phyloP scores from a whole-genome alignment of 1,140 invertebrate genomes.

The Centruroides vittatus region DNA sequence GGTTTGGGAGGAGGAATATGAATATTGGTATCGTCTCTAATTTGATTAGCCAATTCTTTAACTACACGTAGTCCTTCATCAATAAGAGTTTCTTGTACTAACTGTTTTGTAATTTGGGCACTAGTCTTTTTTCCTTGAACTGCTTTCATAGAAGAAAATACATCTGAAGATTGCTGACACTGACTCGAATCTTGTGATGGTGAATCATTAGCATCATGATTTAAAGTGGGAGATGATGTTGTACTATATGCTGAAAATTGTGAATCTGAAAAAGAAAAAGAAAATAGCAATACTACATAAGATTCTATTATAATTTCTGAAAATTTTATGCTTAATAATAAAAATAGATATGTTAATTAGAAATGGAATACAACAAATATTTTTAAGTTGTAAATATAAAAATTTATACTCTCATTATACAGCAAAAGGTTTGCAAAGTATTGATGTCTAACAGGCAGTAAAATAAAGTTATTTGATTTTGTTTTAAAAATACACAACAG shows the following conservation, averaged over 20 bases:
- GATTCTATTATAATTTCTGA: not conserved
- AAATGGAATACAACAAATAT: no score
- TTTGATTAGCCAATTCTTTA: constrained; percentile 23
- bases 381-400: no score
- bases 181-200: constrained; percentile 16
- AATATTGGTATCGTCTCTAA: constrained; percentile 9
- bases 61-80: constrained; percentile 28
- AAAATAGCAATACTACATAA: not conserved
- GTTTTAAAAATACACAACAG: no score
- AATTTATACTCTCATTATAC: no score
- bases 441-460: no score
- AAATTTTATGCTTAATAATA: not conserved
- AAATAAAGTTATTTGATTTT: no score
- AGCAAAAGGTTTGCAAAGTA: no score
- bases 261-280: constrained; percentile 34
- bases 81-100: constrained; percentile 27
- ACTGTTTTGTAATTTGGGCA: constrained; percentile 24
- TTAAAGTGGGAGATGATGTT: constrained; percentile 43
- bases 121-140: constrained; percentile 16
- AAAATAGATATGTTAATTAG: not conserved
- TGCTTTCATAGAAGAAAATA: not conserved
- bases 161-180: constrained; percentile 4
- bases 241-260: constrained; percentile 52
- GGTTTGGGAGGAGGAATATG: constrained; percentile 8
- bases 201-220: constrained; percentile 30